These are phyloP conservation scores for Somateria mollissima DNA, from an alignment of 2,797 vertebrate species.

Conservation along the genomic window DNA sequence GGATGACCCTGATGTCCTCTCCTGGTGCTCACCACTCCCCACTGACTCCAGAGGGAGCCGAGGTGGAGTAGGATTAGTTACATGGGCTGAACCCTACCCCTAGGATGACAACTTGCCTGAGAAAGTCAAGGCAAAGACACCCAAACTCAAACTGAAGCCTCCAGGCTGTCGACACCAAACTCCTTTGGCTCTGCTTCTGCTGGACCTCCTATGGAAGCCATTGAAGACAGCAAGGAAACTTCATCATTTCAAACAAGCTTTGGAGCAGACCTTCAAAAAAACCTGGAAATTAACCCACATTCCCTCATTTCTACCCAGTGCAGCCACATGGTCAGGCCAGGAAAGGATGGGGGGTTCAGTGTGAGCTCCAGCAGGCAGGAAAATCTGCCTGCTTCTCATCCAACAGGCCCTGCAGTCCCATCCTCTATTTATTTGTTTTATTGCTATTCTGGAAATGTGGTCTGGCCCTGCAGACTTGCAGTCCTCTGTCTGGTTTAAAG, in stretches of 20 bases:
- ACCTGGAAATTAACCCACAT: not conserved
- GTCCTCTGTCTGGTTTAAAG: not conserved
- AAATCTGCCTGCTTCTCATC: not conserved
- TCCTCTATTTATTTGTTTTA: not conserved
- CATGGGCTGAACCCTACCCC: not conserved
- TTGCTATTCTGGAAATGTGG: not conserved
- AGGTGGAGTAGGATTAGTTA: not conserved
- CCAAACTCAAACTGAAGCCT: not conserved
- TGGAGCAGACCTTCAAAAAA: fast-evolving
- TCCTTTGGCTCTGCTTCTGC: not conserved
- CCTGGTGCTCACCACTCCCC: not conserved
- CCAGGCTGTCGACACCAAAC: not conserved
- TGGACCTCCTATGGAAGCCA: not conserved
- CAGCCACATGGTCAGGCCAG: not conserved
- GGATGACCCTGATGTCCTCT: not conserved
- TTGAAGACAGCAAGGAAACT: not conserved
- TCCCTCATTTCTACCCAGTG: not conserved
- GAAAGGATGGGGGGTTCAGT: not conserved
- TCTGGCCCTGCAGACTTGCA: not conserved
- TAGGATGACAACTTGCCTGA: not conserved
- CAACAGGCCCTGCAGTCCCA: not conserved
- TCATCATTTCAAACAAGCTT: not conserved
- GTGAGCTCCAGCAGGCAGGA: not conserved
- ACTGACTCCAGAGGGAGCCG: not conserved
- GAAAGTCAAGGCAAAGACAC: not conserved